Conservation (phyloP, 1,140 invertebrate species). For the Ylistrum balloti region DNA sequence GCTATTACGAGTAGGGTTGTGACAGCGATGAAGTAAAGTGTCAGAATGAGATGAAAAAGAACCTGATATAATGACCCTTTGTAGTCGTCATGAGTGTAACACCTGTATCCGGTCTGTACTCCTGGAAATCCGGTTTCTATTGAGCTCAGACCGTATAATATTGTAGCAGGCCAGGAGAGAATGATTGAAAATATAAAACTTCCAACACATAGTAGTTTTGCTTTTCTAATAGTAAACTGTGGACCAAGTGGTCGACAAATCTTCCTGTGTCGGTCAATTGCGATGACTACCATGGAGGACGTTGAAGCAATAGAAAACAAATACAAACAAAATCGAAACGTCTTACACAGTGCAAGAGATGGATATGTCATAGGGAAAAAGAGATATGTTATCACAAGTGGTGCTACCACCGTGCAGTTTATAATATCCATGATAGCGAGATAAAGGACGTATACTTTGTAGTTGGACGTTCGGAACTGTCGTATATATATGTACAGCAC, state of each 20-base stretch:
- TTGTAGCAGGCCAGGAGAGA: constrained; percentile 58
- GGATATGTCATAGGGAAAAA: constrained; percentile 66
- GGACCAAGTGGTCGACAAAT: constrained; percentile 65
- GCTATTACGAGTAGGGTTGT: constrained; percentile 58
- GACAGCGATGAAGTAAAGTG: constrained; percentile 61
- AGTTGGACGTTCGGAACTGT: constrained; percentile 60
- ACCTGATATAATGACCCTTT: constrained; percentile 59
- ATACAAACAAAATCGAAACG: constrained; percentile 65
- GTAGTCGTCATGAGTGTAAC: constrained; percentile 65
- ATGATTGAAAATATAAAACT: constrained; percentile 47
- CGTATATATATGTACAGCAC: constrained; percentile 55
- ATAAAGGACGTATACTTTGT: constrained; percentile 63
- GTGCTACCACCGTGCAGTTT: constrained; percentile 66
- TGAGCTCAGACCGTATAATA: constrained; percentile 54
- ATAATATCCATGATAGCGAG: constrained; percentile 69
- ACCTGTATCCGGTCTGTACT: constrained; percentile 60
- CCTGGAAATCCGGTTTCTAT: constrained; percentile 58
- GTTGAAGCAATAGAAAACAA: constrained; percentile 65
- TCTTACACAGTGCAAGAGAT: constrained; percentile 63
- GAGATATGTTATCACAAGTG: constrained; percentile 68
- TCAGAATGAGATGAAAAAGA: constrained; percentile 57
- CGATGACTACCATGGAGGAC: constrained; percentile 68
- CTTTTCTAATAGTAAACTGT: constrained; percentile 63
- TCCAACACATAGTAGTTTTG: constrained; percentile 55
- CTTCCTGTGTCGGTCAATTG: constrained; percentile 67